Evolutionary conservation across 2,888 invertebrate species (phyloP), one percentile per base, ranked within the genome.

Genomic region (Microdon myrmicae): DNA sequence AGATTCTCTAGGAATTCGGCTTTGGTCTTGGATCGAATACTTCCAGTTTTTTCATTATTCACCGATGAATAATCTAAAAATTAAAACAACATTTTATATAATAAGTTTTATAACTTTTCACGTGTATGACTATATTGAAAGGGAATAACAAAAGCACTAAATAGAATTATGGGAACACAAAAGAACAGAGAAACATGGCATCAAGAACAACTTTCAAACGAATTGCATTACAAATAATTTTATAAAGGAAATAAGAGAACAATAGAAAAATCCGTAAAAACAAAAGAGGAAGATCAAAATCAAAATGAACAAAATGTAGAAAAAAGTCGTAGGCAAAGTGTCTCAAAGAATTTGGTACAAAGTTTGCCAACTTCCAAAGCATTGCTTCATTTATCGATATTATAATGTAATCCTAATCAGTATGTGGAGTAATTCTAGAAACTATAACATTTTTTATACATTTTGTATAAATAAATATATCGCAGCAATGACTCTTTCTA

Each of bases 1-100:
- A 92, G 79, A 73, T 90, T 90, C 81, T 91, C 90, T 41, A 92
- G 81, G 78, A 92, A 92, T 75, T 86, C 84, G 81, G 81, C 87
- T 72, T 81, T 83, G 54, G 79, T 76, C 68, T 81, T 79, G 48
- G 78, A 71, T 67, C 78, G 74, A 67, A 76, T 73, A 78, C 78
- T 75, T 79, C 81, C 70, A 72, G 79, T 69, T 76, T 73, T 74
- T 68, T 78, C 79, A 69, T 76, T 73, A 74, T 79, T 72, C 80
- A 80, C 73, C 80, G 82, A 75, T 71, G 75, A 73, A 70, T 77
- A 79, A 69, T 75, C 78, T 77, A 68, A 68, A 37, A 8, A 37
- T 16, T 5, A 37, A 29, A 22, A 31, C 35, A 12, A 28, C 2
- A 9, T 10, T 6, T 25, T 17, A n/a, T 17, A 7, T 16, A 10